Evolutionary conservation across 2,888 invertebrate species (phyloP), one percentile per base, ranked within the genome.

Genomic region (Heteromurus nitidus): DNA sequence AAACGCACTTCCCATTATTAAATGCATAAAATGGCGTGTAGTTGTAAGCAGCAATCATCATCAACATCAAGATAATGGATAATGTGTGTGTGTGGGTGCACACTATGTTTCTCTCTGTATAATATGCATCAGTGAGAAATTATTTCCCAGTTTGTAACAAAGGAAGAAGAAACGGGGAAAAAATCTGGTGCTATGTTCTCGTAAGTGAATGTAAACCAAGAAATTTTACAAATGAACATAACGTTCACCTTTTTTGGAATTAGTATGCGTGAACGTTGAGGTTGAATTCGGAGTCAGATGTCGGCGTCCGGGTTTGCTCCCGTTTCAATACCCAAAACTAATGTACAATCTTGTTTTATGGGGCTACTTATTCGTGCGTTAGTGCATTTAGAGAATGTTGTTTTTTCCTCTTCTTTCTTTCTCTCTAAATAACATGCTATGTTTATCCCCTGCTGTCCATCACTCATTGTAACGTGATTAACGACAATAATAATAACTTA

Each of bases 391-490:
- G n/a, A n/a, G n/a, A n/a, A n/a, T n/a, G n/a, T n/a, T n/a, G n/a
- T n/a, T n/a, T n/a, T n/a, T n/a, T n/a, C n/a, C n/a, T 9, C 36
- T 36, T 36, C 36, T 36, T 36, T 36, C 36, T 36, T 13, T 36
- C 36, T 36, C 36, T 36, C 36, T 36, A 62, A 62, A 28, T 31
- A 22, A 64, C 30, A 50, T 67, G 47, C 42, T 64, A 28, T 67
- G 47, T n/a, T 67, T 67, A 67, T 44, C 69, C 67, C 68, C 36
- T 67, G 47, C 44, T 80, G 74, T 81, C 69, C 80, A 81, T 81
- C 75, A 74, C 64, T 81, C 80, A 81, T 81, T 81, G 60, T 82
- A 82, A 76, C 82, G 82, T 82, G 82, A 82, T 77, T 82, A 82
- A 77, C 73, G 68, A 72, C 77, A 82, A 73, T 82, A 82, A 82